Evolutionary conservation across 2,797 vertebrate genomes (phyloP), one percentile per base, ranked within the genome.

Genomic region (Sciurus carolinensis): DNA sequence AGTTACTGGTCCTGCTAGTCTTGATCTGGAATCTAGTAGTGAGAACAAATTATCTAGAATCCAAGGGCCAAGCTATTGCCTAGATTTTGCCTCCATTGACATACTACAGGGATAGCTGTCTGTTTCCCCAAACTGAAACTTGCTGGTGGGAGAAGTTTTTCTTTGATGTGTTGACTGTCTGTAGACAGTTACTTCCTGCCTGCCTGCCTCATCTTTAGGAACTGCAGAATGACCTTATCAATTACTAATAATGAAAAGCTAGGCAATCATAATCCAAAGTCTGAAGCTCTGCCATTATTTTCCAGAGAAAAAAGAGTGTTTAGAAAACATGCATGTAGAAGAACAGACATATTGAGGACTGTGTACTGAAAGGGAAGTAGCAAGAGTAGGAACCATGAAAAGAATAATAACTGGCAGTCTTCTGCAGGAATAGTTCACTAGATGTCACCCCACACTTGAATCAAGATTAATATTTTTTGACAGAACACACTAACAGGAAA

Each of bases 381-480:
- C 62, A 94, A 76, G 26, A 86, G 62, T 69, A 76, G 50, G 54
- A 94, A 89, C 39, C 44, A 33, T 28, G 80, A 66, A 91, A 83
- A 71, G 76, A 30, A 36, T 7, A 26, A n/a, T 7, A 24, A 89
- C 36, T 15, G 0, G 22, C 7, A 33, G 71, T 8, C 9, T 52
- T 95, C 90, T 75, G 36, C 92, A 92, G 89, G 86, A 33, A 71
- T 3, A 30, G 10, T 95, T 98, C 98, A 91, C 98, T 98, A 98
- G 98, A 92, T 98, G 98, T 98, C 98, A 98, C 96, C 87, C 92
- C 79, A 3, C 14, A 24, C 98, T 98, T 59, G n/a, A 71, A 14
- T 87, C 62, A 52, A 54, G 12, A 87, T 79, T 80, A 24, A 59
- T 64, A 30, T 33, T 66, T 66, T 66, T 66, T 66, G 0, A 50